A percentile compares a stretch with the other conserved stretches of the same genome.
phyloP scores from a whole-genome alignment of 2,113 vertebrate genomes.

The Albula goreensis region DNA sequence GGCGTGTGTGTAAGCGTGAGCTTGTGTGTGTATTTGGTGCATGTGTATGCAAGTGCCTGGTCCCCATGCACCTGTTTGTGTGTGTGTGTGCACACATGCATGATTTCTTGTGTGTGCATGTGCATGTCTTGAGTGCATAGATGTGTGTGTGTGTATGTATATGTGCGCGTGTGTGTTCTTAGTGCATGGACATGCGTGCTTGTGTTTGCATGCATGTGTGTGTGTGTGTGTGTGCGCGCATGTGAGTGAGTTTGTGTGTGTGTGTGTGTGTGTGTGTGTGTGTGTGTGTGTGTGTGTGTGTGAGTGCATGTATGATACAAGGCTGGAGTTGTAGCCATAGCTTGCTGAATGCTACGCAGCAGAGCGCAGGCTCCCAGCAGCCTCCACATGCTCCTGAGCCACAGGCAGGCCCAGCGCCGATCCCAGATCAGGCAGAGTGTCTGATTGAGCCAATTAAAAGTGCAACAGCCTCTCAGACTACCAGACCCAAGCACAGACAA shows the following conservation, averaged over 20 bases:
- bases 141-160: no score
- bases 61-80: no score
- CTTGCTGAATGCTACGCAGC: background rate
- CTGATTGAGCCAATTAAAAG: constrained; percentile 28
- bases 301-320: background rate
- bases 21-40: no score
- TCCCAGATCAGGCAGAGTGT: constrained; percentile 21
- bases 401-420: constrained; percentile 11
- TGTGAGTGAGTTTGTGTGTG: background rate
- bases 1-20: no score
- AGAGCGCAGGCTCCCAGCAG: background rate
- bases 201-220: background rate
- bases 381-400: constrained; percentile 25
- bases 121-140: background rate
- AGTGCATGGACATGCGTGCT: no score
- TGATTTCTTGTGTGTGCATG: background rate
- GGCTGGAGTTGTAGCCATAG: background rate
- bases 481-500: background rate
- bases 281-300: background rate
- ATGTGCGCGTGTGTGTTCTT: no score
- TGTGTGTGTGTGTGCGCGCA: background rate
- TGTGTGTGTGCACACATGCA: background rate
- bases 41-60: no score
- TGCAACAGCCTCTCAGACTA: constrained; percentile 14
- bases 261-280: background rate